Percentiles rank a stretch among this genome's conserved stretches.
Evolutionary conservation across 2,797 vertebrate species (phyloP).

Genomic region (Botia almorhae): DNA sequence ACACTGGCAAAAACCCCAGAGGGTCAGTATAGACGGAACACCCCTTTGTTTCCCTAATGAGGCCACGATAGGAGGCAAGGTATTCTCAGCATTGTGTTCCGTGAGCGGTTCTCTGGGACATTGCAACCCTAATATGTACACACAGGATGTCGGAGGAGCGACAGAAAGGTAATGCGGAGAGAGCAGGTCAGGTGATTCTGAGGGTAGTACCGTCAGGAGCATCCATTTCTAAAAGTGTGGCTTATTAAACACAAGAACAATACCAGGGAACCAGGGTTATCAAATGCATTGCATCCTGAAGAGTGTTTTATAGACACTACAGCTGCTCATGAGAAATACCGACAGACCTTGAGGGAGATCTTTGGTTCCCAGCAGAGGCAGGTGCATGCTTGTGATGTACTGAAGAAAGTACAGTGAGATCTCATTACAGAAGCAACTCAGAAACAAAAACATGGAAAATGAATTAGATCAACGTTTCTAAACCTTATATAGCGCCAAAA

Average conservation of each 20-base stretch:
- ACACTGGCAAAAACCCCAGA: constrained; percentile 65
- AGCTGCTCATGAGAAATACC: too few relatives aligned
- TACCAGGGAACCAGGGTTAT: neutral
- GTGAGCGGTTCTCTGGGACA: constrained; percentile 53
- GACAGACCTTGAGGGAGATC: neutral
- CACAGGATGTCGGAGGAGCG: constrained; percentile 50
- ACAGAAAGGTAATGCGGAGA: constrained; percentile 26
- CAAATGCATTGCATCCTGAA: constrained; percentile 11
- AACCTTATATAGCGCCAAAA: neutral
- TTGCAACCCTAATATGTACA: constrained; percentile 50
- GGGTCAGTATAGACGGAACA: constrained; percentile 65
- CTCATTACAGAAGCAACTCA: constrained; percentile 7
- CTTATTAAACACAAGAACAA: constrained; percentile 21
- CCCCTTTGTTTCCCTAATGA: constrained; percentile 77
- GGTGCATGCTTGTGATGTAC: constrained; percentile 27
- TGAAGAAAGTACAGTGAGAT: neutral
- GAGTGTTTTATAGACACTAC: neutral
- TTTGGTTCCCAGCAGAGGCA: constrained; percentile 22
- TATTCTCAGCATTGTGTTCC: constrained; percentile 76
- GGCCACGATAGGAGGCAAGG: constrained; percentile 71
- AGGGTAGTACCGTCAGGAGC: constrained; percentile 8
- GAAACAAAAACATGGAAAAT: neutral
- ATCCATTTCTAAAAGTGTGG: neutral
- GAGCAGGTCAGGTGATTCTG: constrained; percentile 27
- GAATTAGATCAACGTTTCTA: neutral